These are phyloP conservation scores for Eupithecia dodoneata DNA, from an alignment of 2,888 invertebrate genomes.

Conservation along the genomic window DNA sequence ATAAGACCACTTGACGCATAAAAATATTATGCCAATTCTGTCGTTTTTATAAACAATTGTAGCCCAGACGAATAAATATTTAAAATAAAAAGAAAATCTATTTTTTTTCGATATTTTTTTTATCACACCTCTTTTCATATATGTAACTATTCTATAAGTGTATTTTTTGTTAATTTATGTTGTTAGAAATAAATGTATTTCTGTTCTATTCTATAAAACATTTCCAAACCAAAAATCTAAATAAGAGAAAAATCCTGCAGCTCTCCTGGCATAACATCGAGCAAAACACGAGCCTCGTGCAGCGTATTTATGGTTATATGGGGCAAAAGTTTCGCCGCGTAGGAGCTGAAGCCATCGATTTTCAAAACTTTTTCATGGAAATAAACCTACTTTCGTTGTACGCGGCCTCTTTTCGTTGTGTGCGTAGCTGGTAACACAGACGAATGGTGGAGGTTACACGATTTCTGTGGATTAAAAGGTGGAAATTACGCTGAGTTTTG, in stretches of 20 bases:
- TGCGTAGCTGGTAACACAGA: slow-evolving; percentile 64
- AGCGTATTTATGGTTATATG: slow-evolving; percentile 82
- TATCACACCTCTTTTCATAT: no score
- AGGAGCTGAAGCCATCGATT: slow-evolving; percentile 84
- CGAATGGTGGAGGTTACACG: slow-evolving; percentile 68
- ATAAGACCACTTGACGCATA: no score
- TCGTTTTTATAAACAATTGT: not conserved
- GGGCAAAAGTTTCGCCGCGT: slow-evolving; percentile 81
- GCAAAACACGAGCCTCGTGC: slow-evolving; percentile 74
- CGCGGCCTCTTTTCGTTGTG: slow-evolving; percentile 59
- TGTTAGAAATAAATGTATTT: no score
- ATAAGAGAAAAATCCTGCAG: slow-evolving; percentile 65
- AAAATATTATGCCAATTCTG: not conserved
- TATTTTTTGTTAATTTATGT: no score
- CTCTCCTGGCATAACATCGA: slow-evolving; percentile 58
- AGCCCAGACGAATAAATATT: not conserved
- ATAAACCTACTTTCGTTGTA: slow-evolving; percentile 83
- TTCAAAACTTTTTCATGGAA: slow-evolving; percentile 85
- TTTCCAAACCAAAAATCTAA: slow-evolving; percentile 44
- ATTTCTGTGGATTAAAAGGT: slow-evolving; percentile 54
- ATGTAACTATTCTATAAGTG: no score
- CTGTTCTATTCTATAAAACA: no score
- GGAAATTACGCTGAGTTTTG: slow-evolving; percentile 5
- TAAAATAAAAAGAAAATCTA: not conserved
- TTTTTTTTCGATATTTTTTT: no score